These are phyloP conservation scores for Goniozus legneri DNA, from an alignment of 1,140 invertebrate species.

Conservation along the genomic window DNA sequence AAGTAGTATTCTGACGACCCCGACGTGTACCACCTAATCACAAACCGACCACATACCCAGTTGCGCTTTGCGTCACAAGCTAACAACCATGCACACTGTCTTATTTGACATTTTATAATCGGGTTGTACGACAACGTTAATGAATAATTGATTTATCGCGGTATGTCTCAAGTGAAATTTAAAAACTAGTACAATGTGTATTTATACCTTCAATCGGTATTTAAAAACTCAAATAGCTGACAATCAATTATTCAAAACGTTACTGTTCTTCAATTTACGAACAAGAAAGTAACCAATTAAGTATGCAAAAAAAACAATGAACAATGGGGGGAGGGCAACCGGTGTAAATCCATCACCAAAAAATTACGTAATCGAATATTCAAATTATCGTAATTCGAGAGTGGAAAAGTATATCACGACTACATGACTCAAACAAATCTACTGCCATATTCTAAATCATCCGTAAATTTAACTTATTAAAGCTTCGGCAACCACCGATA, in stretches of 20 bases:
- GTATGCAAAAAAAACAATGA: too few species aligned
- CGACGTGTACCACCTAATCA: constrained; percentile 55
- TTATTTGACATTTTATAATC: too few species aligned
- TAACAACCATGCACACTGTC: constrained; percentile 46
- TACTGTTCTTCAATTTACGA: constrained; percentile 18
- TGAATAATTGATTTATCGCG: too few species aligned
- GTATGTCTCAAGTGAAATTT: background rate
- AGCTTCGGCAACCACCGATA: constrained; percentile 19
- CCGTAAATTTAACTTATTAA: constrained; percentile 18
- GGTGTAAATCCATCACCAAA: too few species aligned
- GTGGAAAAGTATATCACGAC: too few species aligned
- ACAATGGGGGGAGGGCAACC: too few species aligned
- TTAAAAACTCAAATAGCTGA: constrained; percentile 8
- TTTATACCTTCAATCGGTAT: background rate
- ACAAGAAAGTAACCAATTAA: too few species aligned
- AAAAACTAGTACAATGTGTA: background rate
- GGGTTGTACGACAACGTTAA: too few species aligned
- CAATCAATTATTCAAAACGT: constrained; percentile 31
- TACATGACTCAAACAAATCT: constrained; percentile 9
- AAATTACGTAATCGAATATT: too few species aligned
- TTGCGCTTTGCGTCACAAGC: constrained; percentile 50
- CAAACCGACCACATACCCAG: constrained; percentile 55
- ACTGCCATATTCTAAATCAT: background rate
- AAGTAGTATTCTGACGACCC: constrained; percentile 50
- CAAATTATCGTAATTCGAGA: too few species aligned